Percentiles rank a stretch among this genome's conserved stretches.
These are phyloP conservation scores for Pseudois nayaur DNA, from an alignment of 2,113 vertebrate species.

Conservation along the genomic window DNA sequence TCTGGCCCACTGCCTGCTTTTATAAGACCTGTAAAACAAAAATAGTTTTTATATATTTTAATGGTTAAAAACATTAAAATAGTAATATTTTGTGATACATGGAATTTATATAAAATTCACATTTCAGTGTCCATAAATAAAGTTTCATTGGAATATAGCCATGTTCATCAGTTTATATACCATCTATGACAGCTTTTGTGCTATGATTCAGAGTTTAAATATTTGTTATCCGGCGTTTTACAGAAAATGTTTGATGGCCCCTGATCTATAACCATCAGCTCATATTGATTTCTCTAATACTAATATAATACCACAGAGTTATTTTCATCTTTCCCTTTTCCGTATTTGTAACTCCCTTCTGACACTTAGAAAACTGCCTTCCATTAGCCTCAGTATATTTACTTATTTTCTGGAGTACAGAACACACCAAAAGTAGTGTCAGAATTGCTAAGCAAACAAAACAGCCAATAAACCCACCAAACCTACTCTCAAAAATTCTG, in stretches of 20 bases:
- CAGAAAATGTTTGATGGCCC: background rate
- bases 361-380: background rate
- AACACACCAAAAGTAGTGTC: background rate
- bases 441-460: background rate
- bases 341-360: background rate
- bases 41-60: slow-evolving; percentile 7
- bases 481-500: background rate
- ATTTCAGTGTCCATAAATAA: background rate
- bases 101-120: background rate
- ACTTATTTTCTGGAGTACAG: background rate
- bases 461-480: background rate
- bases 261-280: background rate
- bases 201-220: background rate
- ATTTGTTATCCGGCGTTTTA: background rate
- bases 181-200: background rate
- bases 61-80: background rate
- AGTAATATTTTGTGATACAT: background rate
- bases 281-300: background rate
- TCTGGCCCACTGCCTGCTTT: background rate
- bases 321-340: background rate
- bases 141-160: background rate
- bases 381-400: background rate
- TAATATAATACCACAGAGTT: background rate
- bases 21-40: background rate
- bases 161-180: background rate